Evolutionary conservation across 2,113 vertebrate species (phyloP).

Genomic region (Actinemys pallida): DNA sequence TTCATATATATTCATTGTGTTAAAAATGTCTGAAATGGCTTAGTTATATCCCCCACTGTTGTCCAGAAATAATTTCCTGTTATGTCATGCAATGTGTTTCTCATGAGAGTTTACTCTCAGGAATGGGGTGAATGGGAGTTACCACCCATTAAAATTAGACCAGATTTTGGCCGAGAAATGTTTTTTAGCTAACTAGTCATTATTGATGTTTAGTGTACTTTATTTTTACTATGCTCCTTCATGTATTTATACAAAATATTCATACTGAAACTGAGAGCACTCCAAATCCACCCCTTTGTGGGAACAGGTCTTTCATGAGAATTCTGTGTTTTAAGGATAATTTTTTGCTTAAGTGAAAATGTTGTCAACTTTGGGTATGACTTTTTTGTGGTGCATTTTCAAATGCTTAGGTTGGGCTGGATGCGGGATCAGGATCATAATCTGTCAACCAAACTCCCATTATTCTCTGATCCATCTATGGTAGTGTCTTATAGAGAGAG

Average conservation of each 20-base stretch:
- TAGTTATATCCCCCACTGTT: slow-evolving; percentile 62
- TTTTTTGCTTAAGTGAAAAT: slow-evolving; percentile 20
- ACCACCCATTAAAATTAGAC: slow-evolving; percentile 29
- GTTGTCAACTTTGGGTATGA: slow-evolving; percentile 20
- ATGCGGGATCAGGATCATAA: not conserved
- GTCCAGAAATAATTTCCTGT: slow-evolving; percentile 73
- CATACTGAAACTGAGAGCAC: slow-evolving; percentile 64
- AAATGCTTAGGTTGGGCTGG: not conserved
- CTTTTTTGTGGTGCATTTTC: not conserved
- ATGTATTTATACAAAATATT: slow-evolving; percentile 69
- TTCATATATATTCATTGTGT: not conserved
- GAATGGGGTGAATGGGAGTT: slow-evolving; percentile 67
- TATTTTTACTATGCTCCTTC: slow-evolving; percentile 63
- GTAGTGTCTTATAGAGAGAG: not conserved
- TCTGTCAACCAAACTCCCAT: not conserved
- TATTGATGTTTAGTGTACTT: slow-evolving; percentile 58
- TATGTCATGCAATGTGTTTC: slow-evolving; percentile 64
- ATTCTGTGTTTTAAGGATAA: slow-evolving; percentile 31
- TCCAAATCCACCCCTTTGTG: slow-evolving; percentile 63
- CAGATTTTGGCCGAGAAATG: slow-evolving; percentile 57
- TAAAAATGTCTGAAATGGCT: slow-evolving; percentile 60
- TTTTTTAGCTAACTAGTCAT: slow-evolving; percentile 58
- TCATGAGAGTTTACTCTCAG: slow-evolving; percentile 66
- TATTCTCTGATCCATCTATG: not conserved
- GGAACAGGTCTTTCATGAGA: slow-evolving; percentile 38